These are phyloP conservation scores for Amitus sp. DNA, from an alignment of 2,888 invertebrate species.

Conservation along the genomic window DNA sequence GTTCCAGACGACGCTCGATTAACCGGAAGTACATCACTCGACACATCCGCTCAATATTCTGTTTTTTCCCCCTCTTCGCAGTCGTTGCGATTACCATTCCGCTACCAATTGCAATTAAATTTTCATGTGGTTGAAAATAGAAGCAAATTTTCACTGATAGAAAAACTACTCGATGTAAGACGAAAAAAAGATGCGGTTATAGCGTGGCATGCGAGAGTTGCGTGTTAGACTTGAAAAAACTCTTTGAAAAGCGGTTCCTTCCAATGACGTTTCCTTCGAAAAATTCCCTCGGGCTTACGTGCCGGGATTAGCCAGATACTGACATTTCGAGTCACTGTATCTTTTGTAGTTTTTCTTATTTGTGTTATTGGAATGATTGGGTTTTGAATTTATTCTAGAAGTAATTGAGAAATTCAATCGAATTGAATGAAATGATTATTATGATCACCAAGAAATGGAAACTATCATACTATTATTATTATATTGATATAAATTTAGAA, in stretches of 20 bases:
- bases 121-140: background rate
- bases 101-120: conserved; percentile 6
- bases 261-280: no score
- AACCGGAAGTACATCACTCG: conserved; percentile 64
- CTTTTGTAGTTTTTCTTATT: no score
- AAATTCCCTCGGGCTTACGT: no score
- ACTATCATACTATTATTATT: no score
- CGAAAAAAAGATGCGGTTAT: conserved; percentile 51
- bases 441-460: no score
- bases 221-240: conserved; percentile 60
- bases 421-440: no score
- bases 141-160: background rate
- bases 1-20: conserved; percentile 56
- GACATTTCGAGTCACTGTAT: no score
- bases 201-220: conserved; percentile 56
- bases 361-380: no score
- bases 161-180: conserved; percentile 16
- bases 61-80: conserved; percentile 52
- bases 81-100: conserved; percentile 33
- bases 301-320: no score
- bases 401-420: no score
- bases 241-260: conserved; percentile 48
- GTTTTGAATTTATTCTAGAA: no score
- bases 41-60: conserved; percentile 63
- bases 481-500: no score